Evolutionary conservation across 2,888 invertebrate genomes (phyloP).

Genomic region (Alsophila aescularia): DNA sequence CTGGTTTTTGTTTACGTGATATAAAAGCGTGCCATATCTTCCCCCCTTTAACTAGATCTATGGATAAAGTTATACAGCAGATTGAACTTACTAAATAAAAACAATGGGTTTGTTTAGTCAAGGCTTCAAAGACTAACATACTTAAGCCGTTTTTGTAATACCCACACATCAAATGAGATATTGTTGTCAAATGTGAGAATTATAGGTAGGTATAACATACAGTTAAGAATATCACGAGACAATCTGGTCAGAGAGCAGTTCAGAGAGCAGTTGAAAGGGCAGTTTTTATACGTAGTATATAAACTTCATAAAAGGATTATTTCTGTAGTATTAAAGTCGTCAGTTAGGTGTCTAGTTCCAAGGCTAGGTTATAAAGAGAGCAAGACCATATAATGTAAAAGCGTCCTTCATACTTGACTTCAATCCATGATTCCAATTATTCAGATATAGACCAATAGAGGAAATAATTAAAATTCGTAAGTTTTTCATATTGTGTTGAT

Average conservation of each 20-base stretch:
- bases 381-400: slow-evolving; percentile 20
- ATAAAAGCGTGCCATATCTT: too few relatives aligned
- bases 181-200: not conserved
- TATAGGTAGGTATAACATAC: too few relatives aligned
- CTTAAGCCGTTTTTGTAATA: slow-evolving; percentile 8
- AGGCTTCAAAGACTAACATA: not conserved
- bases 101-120: not conserved
- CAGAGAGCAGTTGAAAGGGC: too few relatives aligned
- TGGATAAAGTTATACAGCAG: too few relatives aligned
- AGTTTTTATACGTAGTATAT: too few relatives aligned
- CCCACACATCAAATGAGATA: slow-evolving; percentile 9
- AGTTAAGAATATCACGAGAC: too few relatives aligned
- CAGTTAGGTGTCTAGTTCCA: slow-evolving; percentile 1
- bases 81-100: not conserved
- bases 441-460: slow-evolving; percentile 6
- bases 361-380: slow-evolving; percentile 1
- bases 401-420: slow-evolving; percentile 17
- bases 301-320: too few relatives aligned
- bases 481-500: too few relatives aligned
- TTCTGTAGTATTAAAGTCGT: slow-evolving; percentile 11
- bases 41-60: too few relatives aligned
- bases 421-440: slow-evolving; percentile 26
- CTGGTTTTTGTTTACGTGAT: too few relatives aligned
- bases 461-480: not conserved
- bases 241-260: too few relatives aligned